Evolutionary conservation across 2,113 vertebrate genomes (phyloP).

Genomic region (Saimiri boliviensis): DNA sequence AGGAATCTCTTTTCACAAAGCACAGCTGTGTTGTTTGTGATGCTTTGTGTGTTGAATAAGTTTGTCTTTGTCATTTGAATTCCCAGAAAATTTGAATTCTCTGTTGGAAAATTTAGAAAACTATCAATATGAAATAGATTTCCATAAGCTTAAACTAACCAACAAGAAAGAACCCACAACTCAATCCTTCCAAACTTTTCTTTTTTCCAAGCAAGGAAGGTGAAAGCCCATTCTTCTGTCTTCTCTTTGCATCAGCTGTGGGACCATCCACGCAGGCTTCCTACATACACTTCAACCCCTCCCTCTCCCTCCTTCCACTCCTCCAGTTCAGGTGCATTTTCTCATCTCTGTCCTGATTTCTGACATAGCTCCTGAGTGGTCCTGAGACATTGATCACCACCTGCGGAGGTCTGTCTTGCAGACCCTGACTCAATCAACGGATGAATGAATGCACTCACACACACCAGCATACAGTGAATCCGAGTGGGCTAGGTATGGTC

Average conservation of each 20-base stretch:
- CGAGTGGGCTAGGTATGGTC: too few species aligned
- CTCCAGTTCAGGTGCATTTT: not conserved
- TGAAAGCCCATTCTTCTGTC: not conserved
- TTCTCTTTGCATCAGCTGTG: not conserved
- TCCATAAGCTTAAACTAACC: not conserved
- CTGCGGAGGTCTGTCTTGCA: too few species aligned
- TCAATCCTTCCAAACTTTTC: not conserved
- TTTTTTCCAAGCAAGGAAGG: not conserved
- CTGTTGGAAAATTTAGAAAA: slow-evolving; percentile 37
- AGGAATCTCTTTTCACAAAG: not conserved
- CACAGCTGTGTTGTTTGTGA: not conserved
- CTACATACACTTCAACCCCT: not conserved
- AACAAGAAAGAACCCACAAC: not conserved
- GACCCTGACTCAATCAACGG: too few species aligned
- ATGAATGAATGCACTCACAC: too few species aligned
- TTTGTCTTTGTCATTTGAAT: not conserved
- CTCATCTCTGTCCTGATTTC: not conserved
- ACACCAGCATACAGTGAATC: too few species aligned
- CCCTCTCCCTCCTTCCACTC: not conserved
- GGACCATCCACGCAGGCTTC: not conserved
- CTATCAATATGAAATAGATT: not conserved
- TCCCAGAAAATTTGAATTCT: not conserved
- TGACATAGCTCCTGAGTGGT: not conserved
- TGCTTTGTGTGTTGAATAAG: not conserved
- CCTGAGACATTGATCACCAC: too few species aligned